These are phyloP conservation scores for Chloropsis cyanopogon DNA, from an alignment of 2,113 vertebrate species.

Conservation along the genomic window DNA sequence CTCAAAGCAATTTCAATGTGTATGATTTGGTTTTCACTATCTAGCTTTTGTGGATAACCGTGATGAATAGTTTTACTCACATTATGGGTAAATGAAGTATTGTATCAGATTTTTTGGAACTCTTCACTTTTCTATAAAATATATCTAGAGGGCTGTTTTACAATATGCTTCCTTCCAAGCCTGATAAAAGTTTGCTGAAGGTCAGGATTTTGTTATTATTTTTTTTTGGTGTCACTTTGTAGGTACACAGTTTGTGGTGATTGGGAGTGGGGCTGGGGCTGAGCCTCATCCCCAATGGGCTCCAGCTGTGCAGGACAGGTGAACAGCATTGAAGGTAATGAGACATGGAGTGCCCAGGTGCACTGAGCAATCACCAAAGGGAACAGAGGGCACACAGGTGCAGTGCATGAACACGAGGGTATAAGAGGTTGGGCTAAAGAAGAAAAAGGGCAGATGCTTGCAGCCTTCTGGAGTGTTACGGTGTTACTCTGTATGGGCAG, in stretches of 20 bases:
- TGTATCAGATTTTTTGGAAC: neutral
- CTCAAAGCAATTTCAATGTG: neutral
- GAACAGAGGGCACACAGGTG: neutral
- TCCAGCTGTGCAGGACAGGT: neutral
- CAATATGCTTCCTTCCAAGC: neutral
- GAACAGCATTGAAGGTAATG: neutral
- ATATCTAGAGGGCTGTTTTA: neutral
- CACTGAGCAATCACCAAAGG: neutral
- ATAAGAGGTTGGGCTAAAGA: neutral
- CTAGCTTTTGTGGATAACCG: neutral
- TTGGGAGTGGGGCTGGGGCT: neutral
- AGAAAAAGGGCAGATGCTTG: neutral
- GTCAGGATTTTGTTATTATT: neutral
- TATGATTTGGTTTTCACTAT: neutral
- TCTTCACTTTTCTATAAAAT: neutral
- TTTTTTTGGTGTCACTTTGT: neutral
- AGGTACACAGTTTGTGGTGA: neutral
- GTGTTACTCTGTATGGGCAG: neutral
- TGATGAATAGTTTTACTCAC: neutral
- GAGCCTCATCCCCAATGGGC: neutral
- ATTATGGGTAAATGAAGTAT: neutral
- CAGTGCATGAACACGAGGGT: neutral
- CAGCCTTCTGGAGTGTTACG: rapidly evolving
- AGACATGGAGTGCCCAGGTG: neutral
- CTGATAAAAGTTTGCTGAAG: neutral